Base-by-base conservation (phyloP, 2,797 vertebrate genomes). In the Myiotriccus ornatus region DNA sequence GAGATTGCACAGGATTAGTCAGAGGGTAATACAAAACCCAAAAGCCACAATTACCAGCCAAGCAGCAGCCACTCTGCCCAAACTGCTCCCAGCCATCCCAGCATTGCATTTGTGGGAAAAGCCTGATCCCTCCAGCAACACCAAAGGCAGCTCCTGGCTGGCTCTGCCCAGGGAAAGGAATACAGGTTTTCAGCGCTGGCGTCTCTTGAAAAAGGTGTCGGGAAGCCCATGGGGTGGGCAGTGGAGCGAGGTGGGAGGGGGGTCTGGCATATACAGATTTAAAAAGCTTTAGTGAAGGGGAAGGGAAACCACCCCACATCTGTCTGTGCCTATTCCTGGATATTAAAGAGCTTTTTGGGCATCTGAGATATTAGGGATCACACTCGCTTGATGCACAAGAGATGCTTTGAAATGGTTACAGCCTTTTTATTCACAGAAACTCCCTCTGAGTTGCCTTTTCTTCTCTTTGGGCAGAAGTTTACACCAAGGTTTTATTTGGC, bases 401-500 rank as follows among this genome's bases (percentile, higher is more conserved):
- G 85, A 53, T 79, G 87, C 91, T 94, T 96, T 96, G 92, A 95
- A 94, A 95, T 5, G 18, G 59, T 59, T 52, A 92, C 82, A 93
- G 92, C 63, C 59, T 84, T 93, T 96, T 91, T 93, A 91, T 94
- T 95, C 92, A 94, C 63, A 91, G 52, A 81, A 94, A 79, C 47
- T 96, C 82, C 63, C 82, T 96, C 67, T 91, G 91, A 94, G 93
- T n/a, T 93, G 95, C 94, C 83, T 93, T 97, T 94, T 93, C 92
- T 95, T 84, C 91, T 92, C 49, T 34, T 43, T 67, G 91, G 91
- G 91, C 87, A 91, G 93, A 89, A 93, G 82, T 91, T 86, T 90
- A 86, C 91, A 93, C 73, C 63, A 14, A 94, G 74, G 94, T 96
- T 97, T 97, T 90, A 96, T 95, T 94, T 97, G 96, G 95, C 95